These are phyloP conservation scores for Tyrannus savana DNA, from an alignment of 2,113 vertebrate genomes.

Conservation along the genomic window DNA sequence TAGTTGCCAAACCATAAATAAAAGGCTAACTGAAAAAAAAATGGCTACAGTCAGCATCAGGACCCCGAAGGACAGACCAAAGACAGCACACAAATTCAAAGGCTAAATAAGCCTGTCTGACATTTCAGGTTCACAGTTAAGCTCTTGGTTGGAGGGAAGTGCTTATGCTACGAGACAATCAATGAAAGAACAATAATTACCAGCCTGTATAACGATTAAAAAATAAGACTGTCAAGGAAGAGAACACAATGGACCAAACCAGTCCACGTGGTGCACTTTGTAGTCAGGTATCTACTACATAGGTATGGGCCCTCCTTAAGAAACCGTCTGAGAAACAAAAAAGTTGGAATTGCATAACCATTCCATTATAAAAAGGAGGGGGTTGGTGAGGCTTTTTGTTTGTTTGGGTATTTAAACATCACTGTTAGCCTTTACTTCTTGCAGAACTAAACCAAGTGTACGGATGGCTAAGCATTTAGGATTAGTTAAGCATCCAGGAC, in stretches of 20 bases:
- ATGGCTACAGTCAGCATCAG: neutral
- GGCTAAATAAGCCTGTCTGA: neutral
- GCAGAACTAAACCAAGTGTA: neutral
- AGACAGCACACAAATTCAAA: neutral
- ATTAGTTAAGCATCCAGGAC: slow-evolving; percentile 30
- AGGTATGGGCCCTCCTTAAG: neutral
- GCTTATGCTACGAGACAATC: neutral
- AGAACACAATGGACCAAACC: neutral
- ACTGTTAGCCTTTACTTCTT: neutral
- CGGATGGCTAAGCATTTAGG: neutral
- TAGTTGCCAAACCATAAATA: neutral
- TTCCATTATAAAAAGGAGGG: neutral
- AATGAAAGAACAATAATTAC: neutral
- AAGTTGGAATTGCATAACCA: neutral
- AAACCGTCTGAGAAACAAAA: neutral
- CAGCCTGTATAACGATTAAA: neutral
- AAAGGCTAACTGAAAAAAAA: neutral
- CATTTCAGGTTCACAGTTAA: neutral
- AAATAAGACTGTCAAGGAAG: neutral
- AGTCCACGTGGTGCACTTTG: neutral
- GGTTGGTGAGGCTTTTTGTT: neutral
- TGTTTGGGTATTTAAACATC: neutral
- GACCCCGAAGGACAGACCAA: neutral
- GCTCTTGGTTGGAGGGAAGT: neutral
- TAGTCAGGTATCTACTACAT: neutral